Evolutionary conservation across 2,113 vertebrate species (phyloP).

Genomic region (Edolisoma coerulescens): DNA sequence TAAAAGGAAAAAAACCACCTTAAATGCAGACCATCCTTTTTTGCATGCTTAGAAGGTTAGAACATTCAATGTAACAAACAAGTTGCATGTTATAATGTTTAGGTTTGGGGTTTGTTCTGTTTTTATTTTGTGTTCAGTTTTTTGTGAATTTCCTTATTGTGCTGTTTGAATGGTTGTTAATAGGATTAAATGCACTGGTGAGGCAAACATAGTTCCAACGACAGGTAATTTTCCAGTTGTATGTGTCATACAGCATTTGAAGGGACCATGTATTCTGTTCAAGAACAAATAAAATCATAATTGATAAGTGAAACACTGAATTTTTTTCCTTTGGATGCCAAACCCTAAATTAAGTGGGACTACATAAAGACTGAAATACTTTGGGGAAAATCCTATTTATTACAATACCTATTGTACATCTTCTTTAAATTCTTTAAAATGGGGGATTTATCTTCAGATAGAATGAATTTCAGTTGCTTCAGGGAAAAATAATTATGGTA

Average conservation of each 20-base stretch:
- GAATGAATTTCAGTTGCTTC: slow-evolving; percentile 52
- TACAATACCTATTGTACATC: slow-evolving; percentile 58
- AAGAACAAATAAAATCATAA: slow-evolving; percentile 44
- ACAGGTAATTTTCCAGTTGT: slow-evolving; percentile 73
- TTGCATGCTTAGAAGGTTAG: slow-evolving; percentile 84
- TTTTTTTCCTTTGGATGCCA: slow-evolving; percentile 68
- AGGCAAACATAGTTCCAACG: slow-evolving; percentile 75
- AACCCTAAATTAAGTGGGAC: slow-evolving; percentile 63
- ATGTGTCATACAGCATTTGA: slow-evolving; percentile 82
- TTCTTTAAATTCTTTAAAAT: slow-evolving; percentile 49
- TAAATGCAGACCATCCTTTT: slow-evolving; percentile 79
- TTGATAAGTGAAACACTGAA: slow-evolving; percentile 22
- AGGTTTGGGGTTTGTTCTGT: slow-evolving; percentile 69
- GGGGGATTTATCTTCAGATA: slow-evolving; percentile 54
- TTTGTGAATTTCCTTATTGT: slow-evolving; percentile 80
- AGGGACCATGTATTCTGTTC: slow-evolving; percentile 75
- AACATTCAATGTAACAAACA: slow-evolving; percentile 79
- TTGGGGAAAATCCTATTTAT: slow-evolving; percentile 42
- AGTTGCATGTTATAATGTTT: slow-evolving; percentile 82
- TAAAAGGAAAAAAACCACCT: slow-evolving; percentile 33
- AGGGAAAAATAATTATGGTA: slow-evolving; percentile 25
- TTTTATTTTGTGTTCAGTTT: slow-evolving; percentile 68
- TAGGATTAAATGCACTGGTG: slow-evolving; percentile 75
- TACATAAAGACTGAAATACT: neutral
- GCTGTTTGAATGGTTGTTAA: slow-evolving; percentile 73